These are phyloP conservation scores for Onychomys leucogaster DNA, from an alignment of 2,797 vertebrate species.

Conservation along the genomic window DNA sequence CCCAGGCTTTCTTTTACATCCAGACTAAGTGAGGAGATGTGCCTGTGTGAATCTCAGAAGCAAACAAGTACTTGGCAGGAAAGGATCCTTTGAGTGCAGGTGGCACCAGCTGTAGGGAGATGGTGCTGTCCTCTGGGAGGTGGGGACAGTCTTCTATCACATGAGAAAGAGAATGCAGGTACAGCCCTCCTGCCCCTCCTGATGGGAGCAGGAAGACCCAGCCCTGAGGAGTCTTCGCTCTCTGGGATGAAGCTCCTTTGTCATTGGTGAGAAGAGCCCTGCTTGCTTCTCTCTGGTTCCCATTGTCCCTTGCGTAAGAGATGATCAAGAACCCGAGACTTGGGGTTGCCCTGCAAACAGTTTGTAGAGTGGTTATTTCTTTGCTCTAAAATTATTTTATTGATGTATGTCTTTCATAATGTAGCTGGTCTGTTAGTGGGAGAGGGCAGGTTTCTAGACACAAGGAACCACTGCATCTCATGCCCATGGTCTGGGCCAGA, in stretches of 20 bases:
- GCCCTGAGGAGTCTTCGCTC: neutral
- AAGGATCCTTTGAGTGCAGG: neutral
- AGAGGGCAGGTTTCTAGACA: slow-evolving; percentile 1
- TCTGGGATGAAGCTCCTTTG: neutral
- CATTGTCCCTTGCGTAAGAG: rapidly evolving
- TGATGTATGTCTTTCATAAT: slow-evolving; percentile 10
- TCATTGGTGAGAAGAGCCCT: too few relatives aligned
- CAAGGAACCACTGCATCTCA: neutral
- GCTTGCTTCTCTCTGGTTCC: neutral
- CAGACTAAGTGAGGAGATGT: neutral
- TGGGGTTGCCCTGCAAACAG: neutral
- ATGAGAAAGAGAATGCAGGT: neutral
- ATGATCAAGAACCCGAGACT: too few relatives aligned
- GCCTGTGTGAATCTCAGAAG: neutral
- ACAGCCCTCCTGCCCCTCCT: neutral
- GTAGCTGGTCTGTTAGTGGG: neutral
- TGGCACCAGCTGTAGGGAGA: neutral
- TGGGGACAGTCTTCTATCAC: neutral
- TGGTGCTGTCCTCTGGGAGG: neutral
- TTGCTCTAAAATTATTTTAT: neutral
- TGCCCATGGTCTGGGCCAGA: neutral
- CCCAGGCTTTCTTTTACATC: neutral
- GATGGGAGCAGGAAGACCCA: neutral
- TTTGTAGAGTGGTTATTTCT: neutral
- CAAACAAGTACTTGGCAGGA: neutral